Conservation (phyloP, 2,888 invertebrate species). For the Perizoma flavofasciatum region DNA sequence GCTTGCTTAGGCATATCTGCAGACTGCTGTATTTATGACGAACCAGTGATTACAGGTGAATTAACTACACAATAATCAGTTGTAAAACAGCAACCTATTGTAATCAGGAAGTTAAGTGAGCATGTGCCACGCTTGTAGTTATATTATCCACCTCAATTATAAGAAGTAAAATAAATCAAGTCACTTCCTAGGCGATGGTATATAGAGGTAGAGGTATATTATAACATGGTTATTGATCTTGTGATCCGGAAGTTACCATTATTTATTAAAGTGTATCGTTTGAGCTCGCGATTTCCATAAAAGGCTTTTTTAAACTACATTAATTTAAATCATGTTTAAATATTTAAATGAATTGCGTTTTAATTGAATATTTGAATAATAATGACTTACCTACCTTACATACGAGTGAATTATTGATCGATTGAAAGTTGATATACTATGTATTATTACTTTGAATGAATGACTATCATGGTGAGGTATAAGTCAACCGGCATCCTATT, state of each 20-base stretch:
- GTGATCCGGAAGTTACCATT: constrained; percentile 1
- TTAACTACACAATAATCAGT: constrained; percentile 10
- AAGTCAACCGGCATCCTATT: too few relatives aligned
- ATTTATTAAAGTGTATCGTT: constrained; percentile 1
- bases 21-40: constrained; percentile 2
- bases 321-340: neutral
- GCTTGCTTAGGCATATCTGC: neutral
- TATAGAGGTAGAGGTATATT: too few relatives aligned
- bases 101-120: constrained; percentile 13
- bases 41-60: constrained; percentile 10
- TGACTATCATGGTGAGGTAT: too few relatives aligned
- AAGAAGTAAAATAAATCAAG: constrained; percentile 4
- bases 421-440: neutral
- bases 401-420: neutral
- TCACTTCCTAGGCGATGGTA: constrained; percentile 7
- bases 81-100: constrained; percentile 9
- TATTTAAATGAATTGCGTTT: neutral
- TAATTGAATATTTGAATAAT: constrained; percentile 8
- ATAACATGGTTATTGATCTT: constrained; percentile 8
- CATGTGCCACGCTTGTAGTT: constrained; percentile 9
- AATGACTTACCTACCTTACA: neutral
- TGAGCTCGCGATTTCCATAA: neutral
- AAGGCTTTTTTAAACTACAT: neutral
- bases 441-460: too few relatives aligned
- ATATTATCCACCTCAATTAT: constrained; percentile 12